Evolutionary conservation across 2,797 vertebrate species (phyloP).

Genomic region (Prunella strophiata): DNA sequence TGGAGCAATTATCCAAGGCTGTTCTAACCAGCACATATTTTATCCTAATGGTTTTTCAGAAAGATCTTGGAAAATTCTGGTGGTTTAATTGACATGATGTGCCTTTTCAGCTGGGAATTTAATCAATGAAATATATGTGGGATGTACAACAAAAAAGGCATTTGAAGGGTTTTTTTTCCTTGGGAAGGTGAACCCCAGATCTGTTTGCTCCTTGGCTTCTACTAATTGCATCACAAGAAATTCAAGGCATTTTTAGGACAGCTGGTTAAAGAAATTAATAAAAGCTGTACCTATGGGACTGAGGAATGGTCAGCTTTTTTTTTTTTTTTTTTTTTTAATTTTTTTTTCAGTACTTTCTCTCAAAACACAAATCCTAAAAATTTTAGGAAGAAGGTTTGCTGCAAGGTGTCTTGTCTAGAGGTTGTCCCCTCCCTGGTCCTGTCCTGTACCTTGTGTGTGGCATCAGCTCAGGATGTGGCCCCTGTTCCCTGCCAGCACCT

Average conservation of each 20-base stretch:
- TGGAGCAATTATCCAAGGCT: not conserved
- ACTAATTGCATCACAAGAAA: not conserved
- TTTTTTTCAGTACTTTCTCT: not conserved
- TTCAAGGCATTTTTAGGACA: not conserved
- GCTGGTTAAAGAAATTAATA: not conserved
- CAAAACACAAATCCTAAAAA: not conserved
- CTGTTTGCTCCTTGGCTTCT: not conserved
- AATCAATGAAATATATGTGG: not conserved
- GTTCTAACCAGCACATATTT: not conserved
- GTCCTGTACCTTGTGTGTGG: not conserved
- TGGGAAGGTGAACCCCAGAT: not conserved
- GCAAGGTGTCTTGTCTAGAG: not conserved
- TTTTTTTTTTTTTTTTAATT: not conserved
- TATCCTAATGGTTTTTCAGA: not conserved
- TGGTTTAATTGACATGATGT: not conserved
- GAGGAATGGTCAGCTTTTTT: not conserved
- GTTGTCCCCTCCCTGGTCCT: not conserved
- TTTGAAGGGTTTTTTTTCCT: accelerated
- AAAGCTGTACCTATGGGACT: not conserved
- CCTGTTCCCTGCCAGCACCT: not conserved
- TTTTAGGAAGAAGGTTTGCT: not conserved
- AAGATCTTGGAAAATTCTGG: not conserved
- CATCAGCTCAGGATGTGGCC: not conserved
- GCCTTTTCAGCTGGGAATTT: not conserved
- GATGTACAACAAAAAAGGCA: not conserved